Evolutionary conservation across 1,140 invertebrate species (phyloP).

Genomic region (Caenorhabditis briggsae): DNA sequence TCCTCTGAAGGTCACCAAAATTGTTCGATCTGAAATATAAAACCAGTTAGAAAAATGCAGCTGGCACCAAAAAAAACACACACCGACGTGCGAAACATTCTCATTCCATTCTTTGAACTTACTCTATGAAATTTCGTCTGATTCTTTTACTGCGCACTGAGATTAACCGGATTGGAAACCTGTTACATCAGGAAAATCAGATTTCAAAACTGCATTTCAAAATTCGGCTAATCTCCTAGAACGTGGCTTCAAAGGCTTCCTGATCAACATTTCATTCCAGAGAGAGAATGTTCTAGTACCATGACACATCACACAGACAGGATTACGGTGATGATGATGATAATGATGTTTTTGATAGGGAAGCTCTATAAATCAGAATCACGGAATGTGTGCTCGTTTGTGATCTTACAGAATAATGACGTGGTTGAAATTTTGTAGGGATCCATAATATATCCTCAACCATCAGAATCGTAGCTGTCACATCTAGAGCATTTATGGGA

Average conservation of each 20-base stretch:
- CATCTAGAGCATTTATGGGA: background rate
- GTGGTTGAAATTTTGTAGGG: background rate
- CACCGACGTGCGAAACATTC: background rate
- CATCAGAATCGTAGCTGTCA: too few species aligned
- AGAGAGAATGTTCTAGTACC: background rate
- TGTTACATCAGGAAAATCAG: background rate
- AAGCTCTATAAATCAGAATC: background rate
- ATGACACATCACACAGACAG: constrained; percentile 37
- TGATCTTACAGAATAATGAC: background rate
- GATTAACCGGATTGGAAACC: constrained; percentile 8
- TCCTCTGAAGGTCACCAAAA: too few species aligned
- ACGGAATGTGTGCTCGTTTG: background rate
- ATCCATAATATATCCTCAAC: too few species aligned
- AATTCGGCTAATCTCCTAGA: constrained; percentile 7
- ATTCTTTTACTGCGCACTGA: background rate
- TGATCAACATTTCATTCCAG: background rate
- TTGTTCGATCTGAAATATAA: background rate
- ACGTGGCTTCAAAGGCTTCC: constrained; percentile 30
- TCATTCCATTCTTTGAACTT: constrained; percentile 6
- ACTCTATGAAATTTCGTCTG: background rate
- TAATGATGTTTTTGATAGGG: background rate
- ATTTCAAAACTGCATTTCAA: constrained; percentile 17
- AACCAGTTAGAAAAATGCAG: background rate
- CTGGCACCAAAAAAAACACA: constrained; percentile 14
- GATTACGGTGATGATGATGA: constrained; percentile 24